Conservation (phyloP, 1,140 invertebrate genomes). For the Pseudomyrmex cubaensis region DNA sequence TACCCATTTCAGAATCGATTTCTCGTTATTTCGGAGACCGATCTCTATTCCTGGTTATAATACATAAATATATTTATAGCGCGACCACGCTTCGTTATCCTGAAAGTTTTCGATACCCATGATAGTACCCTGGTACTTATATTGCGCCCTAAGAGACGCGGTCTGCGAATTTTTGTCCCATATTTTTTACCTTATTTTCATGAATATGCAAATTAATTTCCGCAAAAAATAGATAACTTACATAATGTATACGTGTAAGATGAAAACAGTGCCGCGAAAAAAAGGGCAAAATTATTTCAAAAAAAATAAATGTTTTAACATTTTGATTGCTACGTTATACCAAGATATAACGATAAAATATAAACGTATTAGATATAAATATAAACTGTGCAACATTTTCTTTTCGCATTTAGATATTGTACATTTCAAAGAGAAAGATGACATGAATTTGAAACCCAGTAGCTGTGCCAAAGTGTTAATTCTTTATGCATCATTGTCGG, state of each 20-base stretch:
- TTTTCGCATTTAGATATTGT: background rate
- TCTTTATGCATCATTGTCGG: background rate
- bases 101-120: constrained; percentile 24
- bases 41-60: constrained; percentile 8
- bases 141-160: background rate
- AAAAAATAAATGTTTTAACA: background rate
- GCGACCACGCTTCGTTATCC: background rate
- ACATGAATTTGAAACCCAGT: background rate
- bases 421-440: background rate
- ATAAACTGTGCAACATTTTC: too few relatives aligned
- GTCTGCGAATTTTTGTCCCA: background rate
- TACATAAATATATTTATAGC: constrained; percentile 15
- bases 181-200: too few relatives aligned
- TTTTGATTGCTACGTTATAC: background rate
- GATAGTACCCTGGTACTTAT: background rate
- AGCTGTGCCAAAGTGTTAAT: background rate
- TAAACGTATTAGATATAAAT: background rate
- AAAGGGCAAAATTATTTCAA: background rate
- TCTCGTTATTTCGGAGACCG: constrained; percentile 3
- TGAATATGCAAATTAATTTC: background rate
- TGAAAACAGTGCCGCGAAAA: too few relatives aligned
- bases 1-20: constrained; percentile 44
- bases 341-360: background rate
- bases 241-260: background rate
- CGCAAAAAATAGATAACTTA: background rate